Conservation (phyloP, 2,113 vertebrate species). For the Pavo muticus region DNA sequence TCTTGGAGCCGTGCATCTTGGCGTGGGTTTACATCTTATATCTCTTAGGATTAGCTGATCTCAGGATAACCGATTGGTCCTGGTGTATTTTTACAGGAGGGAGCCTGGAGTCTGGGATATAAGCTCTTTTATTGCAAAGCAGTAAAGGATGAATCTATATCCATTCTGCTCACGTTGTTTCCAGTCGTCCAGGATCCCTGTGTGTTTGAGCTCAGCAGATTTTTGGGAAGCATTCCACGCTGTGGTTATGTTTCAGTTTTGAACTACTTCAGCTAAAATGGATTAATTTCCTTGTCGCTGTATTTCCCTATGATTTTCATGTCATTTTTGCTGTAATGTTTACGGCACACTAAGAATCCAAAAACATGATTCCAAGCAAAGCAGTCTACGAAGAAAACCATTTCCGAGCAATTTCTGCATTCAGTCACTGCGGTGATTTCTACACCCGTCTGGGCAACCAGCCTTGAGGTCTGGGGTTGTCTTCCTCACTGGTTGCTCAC, state of each 20-base stretch:
- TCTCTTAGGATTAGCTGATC: slow-evolving; percentile 55
- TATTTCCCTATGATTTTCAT: not conserved
- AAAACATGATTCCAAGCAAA: not conserved
- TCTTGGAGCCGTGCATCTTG: not conserved
- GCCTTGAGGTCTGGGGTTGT: not conserved
- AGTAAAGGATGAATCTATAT: not conserved
- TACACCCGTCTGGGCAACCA: slow-evolving; percentile 14
- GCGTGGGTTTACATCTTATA: slow-evolving; percentile 31
- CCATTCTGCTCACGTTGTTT: not conserved
- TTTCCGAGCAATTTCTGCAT: slow-evolving; percentile 19
- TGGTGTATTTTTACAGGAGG: slow-evolving; percentile 58
- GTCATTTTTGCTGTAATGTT: not conserved
- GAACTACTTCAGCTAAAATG: not conserved
- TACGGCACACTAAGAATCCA: not conserved
- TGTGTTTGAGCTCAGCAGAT: not conserved
- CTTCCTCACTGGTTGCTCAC: not conserved
- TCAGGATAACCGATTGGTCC: not conserved
- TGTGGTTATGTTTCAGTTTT: not conserved
- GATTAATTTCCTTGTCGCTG: not conserved
- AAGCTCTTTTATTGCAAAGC: slow-evolving; percentile 24
- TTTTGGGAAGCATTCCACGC: not conserved
- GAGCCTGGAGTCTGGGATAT: slow-evolving; percentile 33
- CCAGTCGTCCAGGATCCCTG: not conserved
- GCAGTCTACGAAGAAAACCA: not conserved
- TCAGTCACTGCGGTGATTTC: slow-evolving; percentile 33